Evolutionary conservation across 2,797 vertebrate species (phyloP), one percentile per base, ranked within the genome.

Genomic region (Bucorvus abyssinicus): DNA sequence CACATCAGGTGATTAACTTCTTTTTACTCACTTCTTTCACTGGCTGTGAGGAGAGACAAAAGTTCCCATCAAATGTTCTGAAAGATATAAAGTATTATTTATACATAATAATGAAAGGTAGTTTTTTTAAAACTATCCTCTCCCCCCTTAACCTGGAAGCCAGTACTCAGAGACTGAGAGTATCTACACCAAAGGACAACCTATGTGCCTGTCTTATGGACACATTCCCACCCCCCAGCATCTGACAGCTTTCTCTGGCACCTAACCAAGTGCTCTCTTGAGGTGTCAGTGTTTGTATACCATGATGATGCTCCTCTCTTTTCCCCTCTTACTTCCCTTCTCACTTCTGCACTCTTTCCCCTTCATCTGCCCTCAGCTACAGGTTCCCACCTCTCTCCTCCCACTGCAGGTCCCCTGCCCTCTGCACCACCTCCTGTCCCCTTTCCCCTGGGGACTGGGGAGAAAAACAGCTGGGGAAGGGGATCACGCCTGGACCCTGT

Each of bases 401-500:
- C 12, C 8, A 11, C 2, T 1, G 2, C 15, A 36, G 2, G 2
- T 50, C 12, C 10, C 11, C 56, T 36, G 30, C 21, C 14, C 29
- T 52, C 24, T 34, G 13, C 8, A 10, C 24, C 0, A 0, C 6
- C 16, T 53, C n/a, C 27, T 11, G 11, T 22, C 40, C 20, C 26
- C 32, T 70, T 74, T 1, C 2, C 21, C 20, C 8, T 14, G 10
- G 24, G 11, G 17, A 55, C 14, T 4, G 3, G 17, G 5, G 4
- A 36, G 2, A 9, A 27, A 60, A 49, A 19, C 0, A 0, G 4
- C 38, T 60, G 61, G 15, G 23, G 9, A 68, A 53, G 9, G 9
- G 34, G 3, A 30, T 11, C 12, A 9, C 0, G 0, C 15, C 13
- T 49, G 23, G 3, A 3, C 1, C 9, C 29, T 6, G 1, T 47